These are phyloP conservation scores for Sphaeramia orbicularis DNA, from an alignment of 2,797 vertebrate species.

Conservation along the genomic window DNA sequence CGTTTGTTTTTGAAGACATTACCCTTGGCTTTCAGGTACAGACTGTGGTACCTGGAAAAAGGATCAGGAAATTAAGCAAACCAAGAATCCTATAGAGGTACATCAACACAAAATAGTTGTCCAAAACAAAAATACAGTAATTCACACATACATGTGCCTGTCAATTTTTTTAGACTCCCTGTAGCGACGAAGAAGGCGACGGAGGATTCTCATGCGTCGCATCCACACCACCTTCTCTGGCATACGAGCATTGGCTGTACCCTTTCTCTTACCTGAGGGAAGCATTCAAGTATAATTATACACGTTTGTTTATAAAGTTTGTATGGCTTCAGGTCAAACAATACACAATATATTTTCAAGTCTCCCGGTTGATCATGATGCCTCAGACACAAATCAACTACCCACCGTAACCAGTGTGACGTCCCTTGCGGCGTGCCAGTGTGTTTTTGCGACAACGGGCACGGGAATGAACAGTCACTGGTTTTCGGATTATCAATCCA, in stretches of 20 bases:
- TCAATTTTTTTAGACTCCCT: constrained; percentile 98
- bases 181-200: constrained; percentile 93
- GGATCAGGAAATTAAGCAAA: not conserved
- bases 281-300: not conserved
- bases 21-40: constrained; percentile 96
- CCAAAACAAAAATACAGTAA: not conserved
- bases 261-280: constrained; percentile 94
- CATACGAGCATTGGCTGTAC: constrained; percentile 97
- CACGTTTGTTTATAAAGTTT: too few species aligned
- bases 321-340: not conserved
- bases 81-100: not conserved
- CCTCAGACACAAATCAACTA: not conserved
- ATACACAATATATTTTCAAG: not conserved
- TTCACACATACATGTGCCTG: constrained; percentile 92
- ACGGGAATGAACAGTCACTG: constrained; percentile 95
- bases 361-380: not conserved
- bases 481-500: constrained; percentile 96
- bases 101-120: not conserved
- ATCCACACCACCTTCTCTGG: constrained; percentile 96
- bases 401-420: constrained; percentile 96
- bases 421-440: constrained; percentile 93
- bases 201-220: constrained; percentile 95
- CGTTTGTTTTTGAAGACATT: constrained; percentile 98
- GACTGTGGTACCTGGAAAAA: constrained; percentile 92
- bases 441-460: constrained; percentile 97